Conservation (phyloP, 2,113 vertebrate species). For the Dasypus novemcinctus region DNA sequence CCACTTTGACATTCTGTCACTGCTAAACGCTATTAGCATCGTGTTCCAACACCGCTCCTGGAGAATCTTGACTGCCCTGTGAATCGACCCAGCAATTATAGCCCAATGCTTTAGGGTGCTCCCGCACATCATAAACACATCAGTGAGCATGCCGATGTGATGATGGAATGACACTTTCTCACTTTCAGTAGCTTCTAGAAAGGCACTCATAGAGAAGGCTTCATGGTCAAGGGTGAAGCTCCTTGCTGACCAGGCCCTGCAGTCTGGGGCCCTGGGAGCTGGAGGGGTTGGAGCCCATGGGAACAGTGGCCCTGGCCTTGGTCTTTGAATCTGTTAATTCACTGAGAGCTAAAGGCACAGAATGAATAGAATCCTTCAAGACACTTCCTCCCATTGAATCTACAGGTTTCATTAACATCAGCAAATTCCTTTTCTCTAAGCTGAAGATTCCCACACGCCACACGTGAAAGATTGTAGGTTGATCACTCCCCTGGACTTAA, state of each 20-base stretch:
- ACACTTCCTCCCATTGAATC: neutral
- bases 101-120: conserved; percentile 70
- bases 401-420: neutral
- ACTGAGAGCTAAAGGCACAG: neutral
- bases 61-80: conserved; percentile 70
- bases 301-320: neutral
- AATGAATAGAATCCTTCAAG: neutral
- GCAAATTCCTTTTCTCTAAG: neutral
- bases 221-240: neutral
- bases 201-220: conserved; percentile 64
- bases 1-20: conserved; percentile 40
- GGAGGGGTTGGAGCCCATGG: neutral
- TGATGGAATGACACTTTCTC: conserved; percentile 78
- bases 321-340: conserved; percentile 11
- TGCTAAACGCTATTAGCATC: conserved; percentile 66
- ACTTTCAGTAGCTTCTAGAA: conserved; percentile 75
- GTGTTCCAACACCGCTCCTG: conserved; percentile 54
- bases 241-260: neutral
- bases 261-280: neutral
- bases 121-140: conserved; percentile 77
- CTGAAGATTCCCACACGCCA: neutral
- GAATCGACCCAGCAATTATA: conserved; percentile 76
- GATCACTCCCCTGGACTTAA: neutral
- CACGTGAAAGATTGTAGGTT: neutral
- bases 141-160: conserved; percentile 63